Base-by-base conservation (phyloP, 2,113 vertebrate species). In the Cepphus grylle region DNA sequence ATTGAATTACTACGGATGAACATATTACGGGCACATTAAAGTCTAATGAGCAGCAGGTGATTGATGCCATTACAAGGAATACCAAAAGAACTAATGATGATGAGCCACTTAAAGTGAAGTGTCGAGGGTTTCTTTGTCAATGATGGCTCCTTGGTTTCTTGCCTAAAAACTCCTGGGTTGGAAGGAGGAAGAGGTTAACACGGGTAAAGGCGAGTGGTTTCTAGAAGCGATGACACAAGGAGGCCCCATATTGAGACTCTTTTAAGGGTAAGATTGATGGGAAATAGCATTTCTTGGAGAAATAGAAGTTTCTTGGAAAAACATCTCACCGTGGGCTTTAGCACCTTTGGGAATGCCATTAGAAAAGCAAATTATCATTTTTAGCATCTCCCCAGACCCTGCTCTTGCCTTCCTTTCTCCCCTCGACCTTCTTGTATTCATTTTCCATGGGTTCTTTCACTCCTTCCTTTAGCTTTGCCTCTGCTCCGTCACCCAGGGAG, bases 11-110 rank as follows among this genome's bases (percentile, higher is more conserved):
- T 30, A n/a, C 6, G 7, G 92, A 86, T 81, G 84, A 95, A 89
- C 82, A 20, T 59, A 91, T 94, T 96, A 92, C 23, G 32, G 85
- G 81, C 69, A 72, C 95, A 93, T 98, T 96, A 97, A 97, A 95
- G 67, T 15, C 94, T 94, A 94, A 95, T 38, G 91, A 96, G 83
- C 6, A 50, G 73, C 52, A 47, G 22, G 63, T 93, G 92, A 96
- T 96, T 88, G 62, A 95, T 72, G 90, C 62, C 79, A 42, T 85
- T 88, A 90, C 5, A 29, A 92, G 59, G 92, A 95, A 96, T 45
- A 85, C 56, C 88, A 42, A 26, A 94, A 80, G 94, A 92, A 79
- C 66, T 93, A 50, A 96, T 23, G 83, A 89, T 80, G 69, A 95
- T 94, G 97, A 89, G 93, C 70, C 66, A 91, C 65, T 93, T 86